Percentiles rank a stretch among this genome's conserved stretches.
phyloP scores from a whole-genome alignment of 2,113 vertebrate species.

The Pterocles burchelli region DNA sequence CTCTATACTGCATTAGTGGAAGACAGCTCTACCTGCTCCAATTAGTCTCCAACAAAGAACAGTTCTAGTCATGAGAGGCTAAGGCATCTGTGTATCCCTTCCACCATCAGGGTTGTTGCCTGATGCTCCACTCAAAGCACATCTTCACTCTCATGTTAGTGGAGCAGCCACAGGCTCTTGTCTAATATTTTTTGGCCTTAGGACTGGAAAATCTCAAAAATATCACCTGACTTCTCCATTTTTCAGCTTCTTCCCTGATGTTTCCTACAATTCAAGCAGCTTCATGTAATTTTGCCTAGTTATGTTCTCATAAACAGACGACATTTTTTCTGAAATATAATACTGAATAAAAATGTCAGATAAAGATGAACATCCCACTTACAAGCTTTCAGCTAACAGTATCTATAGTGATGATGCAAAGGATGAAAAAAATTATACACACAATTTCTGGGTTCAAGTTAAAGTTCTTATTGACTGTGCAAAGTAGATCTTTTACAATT shows the following conservation, averaged over 20 bases:
- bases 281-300: background rate
- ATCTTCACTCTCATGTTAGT: background rate
- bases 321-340: background rate
- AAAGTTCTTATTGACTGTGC: background rate
- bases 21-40: background rate
- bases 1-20: fast-evolving
- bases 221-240: background rate
- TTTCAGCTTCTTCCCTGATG: background rate
- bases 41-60: background rate
- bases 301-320: background rate
- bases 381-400: background rate
- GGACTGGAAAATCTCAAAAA: background rate
- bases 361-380: background rate
- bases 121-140: background rate
- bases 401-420: background rate
- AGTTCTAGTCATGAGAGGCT: background rate
- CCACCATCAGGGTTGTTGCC: background rate
- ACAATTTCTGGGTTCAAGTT: background rate
- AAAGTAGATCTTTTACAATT: background rate
- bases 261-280: background rate
- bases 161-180: background rate
- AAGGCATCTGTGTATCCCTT: background rate
- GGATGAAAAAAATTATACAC: fast-evolving
- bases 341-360: background rate
- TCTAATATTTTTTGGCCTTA: background rate